These are phyloP conservation scores for Callopanchax toddi DNA, from an alignment of 2,113 vertebrate species.

Conservation along the genomic window DNA sequence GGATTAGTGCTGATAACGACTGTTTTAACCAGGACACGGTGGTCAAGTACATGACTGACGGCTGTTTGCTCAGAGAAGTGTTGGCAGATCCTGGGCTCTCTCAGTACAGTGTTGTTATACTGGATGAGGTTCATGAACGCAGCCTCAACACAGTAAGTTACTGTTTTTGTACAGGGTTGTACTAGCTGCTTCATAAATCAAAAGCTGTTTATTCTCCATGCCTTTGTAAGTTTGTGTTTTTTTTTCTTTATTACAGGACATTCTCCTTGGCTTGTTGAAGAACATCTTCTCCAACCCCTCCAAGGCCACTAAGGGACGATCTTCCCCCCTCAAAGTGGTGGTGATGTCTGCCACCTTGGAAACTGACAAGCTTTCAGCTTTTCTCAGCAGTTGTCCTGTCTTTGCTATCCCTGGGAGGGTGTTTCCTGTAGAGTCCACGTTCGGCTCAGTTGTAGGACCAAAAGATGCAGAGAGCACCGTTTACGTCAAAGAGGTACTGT, in stretches of 20 bases:
- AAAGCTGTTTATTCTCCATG: no score
- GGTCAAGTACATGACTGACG: constrained; percentile 97
- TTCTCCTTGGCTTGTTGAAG: constrained; percentile 95
- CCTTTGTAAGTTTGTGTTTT: no score
- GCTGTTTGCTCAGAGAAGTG: constrained; percentile 92
- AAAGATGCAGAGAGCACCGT: constrained; percentile 87
- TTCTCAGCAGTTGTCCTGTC: constrained; percentile 88
- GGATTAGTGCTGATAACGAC: not conserved
- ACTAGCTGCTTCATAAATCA: no score
- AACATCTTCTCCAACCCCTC: constrained; percentile 83
- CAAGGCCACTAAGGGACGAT: constrained; percentile 69
- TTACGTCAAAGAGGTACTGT: constrained; percentile 90
- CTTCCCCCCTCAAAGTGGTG: constrained; percentile 86
- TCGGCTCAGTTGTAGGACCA: constrained; percentile 89
- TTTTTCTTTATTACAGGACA: constrained; percentile 81
- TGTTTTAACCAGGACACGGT: constrained; percentile 83
- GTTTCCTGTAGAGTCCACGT: constrained; percentile 89
- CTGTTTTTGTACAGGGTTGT: not conserved
- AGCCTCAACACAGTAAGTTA: constrained; percentile 93
- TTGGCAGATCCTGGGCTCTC: constrained; percentile 87
- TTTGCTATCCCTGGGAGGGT: constrained; percentile 91
- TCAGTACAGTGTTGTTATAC: constrained; percentile 89
- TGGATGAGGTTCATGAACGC: constrained; percentile 97
- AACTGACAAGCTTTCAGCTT: constrained; percentile 88
- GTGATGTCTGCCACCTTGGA: constrained; percentile 98